phyloP scores from a whole-genome alignment of 2,888 invertebrate species.

The Pocota personata region DNA sequence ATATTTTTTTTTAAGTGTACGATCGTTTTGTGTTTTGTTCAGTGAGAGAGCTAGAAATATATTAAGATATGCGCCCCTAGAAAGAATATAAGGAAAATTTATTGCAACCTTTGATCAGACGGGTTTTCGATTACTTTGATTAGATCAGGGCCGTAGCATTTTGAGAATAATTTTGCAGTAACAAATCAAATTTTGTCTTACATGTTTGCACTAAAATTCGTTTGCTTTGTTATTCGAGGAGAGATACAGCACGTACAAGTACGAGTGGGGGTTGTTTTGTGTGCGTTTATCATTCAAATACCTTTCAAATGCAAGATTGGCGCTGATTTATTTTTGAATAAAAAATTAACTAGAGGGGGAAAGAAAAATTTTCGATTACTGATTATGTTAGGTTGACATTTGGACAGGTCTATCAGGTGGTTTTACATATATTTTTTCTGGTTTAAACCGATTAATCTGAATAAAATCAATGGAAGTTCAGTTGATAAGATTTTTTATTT shows the following conservation, averaged over 20 bases:
- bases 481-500: neutral
- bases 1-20: slow-evolving; percentile 4
- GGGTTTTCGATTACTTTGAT: slow-evolving; percentile 17
- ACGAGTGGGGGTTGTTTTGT: neutral
- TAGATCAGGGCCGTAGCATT: neutral
- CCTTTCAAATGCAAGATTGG: neutral
- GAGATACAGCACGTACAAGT: neutral
- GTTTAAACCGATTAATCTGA: neutral
- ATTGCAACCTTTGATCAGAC: slow-evolving; percentile 33
- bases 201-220: neutral
- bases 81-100: neutral
- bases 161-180: neutral
- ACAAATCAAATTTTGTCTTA: slow-evolving; percentile 5
- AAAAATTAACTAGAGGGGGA: neutral
- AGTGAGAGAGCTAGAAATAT: neutral
- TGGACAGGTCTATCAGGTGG: neutral
- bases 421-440: neutral
- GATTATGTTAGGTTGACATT: slow-evolving; percentile 3
- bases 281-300: neutral
- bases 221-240: neutral
- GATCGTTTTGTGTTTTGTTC: neutral
- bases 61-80: neutral
- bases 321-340: neutral
- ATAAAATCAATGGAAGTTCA: neutral
- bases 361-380: neutral